Evolutionary conservation across 2,113 vertebrate genomes (phyloP), one percentile per base, ranked within the genome.

Genomic region (Hemiscyllium ocellatum): DNA sequence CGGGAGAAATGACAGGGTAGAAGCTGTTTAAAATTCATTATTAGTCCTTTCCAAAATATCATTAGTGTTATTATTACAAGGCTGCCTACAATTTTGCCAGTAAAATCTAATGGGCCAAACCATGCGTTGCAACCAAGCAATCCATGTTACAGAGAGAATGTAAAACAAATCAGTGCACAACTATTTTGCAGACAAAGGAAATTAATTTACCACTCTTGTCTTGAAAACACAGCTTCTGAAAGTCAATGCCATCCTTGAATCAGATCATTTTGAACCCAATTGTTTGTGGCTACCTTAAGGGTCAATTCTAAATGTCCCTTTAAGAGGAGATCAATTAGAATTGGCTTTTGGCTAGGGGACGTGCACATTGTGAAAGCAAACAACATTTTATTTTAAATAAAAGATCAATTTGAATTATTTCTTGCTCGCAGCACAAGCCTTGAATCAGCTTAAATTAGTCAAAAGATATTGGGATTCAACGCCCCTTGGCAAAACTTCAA

Each of bases 291-390:
- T 69, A 69, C 66, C 65, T 70, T 42, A 70, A 94, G 91, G 91
- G 69, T 95, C 68, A 72, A 72, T 95, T 90, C 61, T 47, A 95
- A 50, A 33, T 95, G 72, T 95, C 65, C 95, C 96, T 95, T 85
- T 29, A 85, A 96, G 96, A 86, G 96, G 96, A 96, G 97, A 97
- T 97, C 96, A 96, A 97, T 97, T 96, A 94, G 95, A 97, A 96
- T 97, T 96, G 96, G 97, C 97, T 97, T 96, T 96, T 69, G 93
- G 90, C 95, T 87, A 96, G 97, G 96, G 96, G 96, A 96, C 96
- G 95, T 95, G 96, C 96, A 96, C 96, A 87, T 97, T 96, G 96
- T 96, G 97, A 96, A 97, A 97, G 96, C 96, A 96, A 95, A 96
- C 96, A 96, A 96, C 96, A 96, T 96, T 96, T 96, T 93, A 68